Percentiles rank a stretch among this genome's conserved stretches.
Conservation (phyloP, 2,888 invertebrate genomes). For the Zaprionus bogoriensis region DNA sequence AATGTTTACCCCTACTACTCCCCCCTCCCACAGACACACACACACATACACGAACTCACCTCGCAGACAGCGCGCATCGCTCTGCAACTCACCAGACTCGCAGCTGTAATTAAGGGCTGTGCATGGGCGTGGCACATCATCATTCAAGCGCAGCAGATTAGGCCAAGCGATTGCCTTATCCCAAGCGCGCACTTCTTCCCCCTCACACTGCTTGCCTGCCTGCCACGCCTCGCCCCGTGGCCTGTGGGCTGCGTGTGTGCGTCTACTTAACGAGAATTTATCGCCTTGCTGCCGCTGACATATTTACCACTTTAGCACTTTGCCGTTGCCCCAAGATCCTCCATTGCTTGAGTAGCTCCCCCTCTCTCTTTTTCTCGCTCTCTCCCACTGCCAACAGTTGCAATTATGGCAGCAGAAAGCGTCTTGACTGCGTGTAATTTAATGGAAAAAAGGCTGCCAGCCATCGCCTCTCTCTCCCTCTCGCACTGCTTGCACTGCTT, state of each 20-base stretch:
- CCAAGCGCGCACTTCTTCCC: no score
- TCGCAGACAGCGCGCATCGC: background rate
- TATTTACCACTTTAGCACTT: slow-evolving; percentile 77
- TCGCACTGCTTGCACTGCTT: slow-evolving; percentile 6
- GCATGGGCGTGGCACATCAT: slow-evolving; percentile 73
- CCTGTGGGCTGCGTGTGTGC: slow-evolving; percentile 63
- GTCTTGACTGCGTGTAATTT: slow-evolving; percentile 69
- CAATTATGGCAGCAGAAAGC: slow-evolving; percentile 56
- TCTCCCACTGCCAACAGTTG: slow-evolving; percentile 2
- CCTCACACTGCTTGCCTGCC: background rate
- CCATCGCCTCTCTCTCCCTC: background rate
- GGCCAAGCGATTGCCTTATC: slow-evolving; percentile 63
- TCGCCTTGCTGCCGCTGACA: slow-evolving; percentile 74
- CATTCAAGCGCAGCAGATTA: slow-evolving; percentile 76
- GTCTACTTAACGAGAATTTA: slow-evolving; percentile 79
- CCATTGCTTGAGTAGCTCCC: slow-evolving; percentile 4
- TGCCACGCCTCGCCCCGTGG: background rate
- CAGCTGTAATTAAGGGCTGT: slow-evolving; percentile 67
- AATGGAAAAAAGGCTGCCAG: slow-evolving; percentile 56
- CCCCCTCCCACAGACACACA: no score
- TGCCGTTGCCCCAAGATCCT: slow-evolving; percentile 24
- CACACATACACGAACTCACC: no score
- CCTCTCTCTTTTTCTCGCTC: background rate
- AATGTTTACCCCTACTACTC: slow-evolving; percentile 28
- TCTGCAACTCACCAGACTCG: slow-evolving; percentile 26